Evolutionary conservation across 2,888 invertebrate species (phyloP).

Genomic region (Shargacucullia verbasci): DNA sequence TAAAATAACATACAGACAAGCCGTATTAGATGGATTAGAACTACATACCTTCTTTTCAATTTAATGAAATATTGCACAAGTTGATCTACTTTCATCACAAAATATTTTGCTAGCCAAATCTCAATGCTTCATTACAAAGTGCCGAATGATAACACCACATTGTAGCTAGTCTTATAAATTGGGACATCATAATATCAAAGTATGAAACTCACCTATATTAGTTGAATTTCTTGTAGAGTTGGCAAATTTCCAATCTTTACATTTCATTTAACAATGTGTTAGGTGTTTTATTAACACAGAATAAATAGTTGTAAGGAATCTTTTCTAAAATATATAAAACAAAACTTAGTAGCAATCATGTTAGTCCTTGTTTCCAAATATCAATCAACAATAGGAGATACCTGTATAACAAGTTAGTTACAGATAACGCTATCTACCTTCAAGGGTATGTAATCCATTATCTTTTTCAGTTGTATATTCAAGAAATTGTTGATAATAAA

Average conservation of each 20-base stretch:
- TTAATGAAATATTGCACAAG: constrained; percentile 6
- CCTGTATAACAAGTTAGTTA: constrained; percentile 68
- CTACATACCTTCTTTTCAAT: not conserved
- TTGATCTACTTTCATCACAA: constrained; percentile 6
- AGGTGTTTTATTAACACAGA: constrained; percentile 3
- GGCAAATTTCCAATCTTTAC: constrained; percentile 30
- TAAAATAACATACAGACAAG: too few relatives aligned
- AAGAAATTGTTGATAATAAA: constrained; percentile 80
- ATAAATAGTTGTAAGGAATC: not conserved
- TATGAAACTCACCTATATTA: constrained; percentile 23
- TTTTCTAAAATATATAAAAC: not conserved
- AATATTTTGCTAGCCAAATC: constrained; percentile 5
- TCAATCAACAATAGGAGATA: constrained; percentile 68
- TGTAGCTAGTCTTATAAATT: constrained; percentile 5
- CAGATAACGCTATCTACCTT: constrained; percentile 64
- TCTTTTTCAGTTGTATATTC: constrained; percentile 80
- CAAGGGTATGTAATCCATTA: constrained; percentile 72
- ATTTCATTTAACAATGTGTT: constrained; percentile 1
- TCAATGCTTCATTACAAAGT: constrained; percentile 5
- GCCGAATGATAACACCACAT: constrained; percentile 1
- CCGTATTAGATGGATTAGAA: too few relatives aligned
- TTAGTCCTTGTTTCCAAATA: constrained; percentile 30
- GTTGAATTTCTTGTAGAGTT: constrained; percentile 14
- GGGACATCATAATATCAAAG: constrained; percentile 1
- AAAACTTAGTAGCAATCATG: constrained; percentile 17